These are phyloP conservation scores for Anabacerthia variegaticeps DNA, from an alignment of 2,797 vertebrate genomes.

Conservation along the genomic window DNA sequence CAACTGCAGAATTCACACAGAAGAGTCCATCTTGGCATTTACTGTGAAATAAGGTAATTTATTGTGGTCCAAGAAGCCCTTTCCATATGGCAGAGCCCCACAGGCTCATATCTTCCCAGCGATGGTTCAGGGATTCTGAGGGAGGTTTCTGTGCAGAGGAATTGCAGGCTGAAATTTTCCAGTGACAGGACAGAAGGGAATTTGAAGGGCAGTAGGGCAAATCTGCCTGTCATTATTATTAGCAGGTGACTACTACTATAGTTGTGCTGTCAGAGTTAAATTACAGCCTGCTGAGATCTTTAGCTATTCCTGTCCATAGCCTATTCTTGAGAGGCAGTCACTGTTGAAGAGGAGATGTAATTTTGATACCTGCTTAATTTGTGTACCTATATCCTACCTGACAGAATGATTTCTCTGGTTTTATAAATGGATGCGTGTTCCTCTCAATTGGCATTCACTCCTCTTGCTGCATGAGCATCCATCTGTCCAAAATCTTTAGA, in stretches of 20 bases:
- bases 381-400: slow-evolving; percentile 43
- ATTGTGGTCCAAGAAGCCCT: neutral
- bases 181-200: neutral
- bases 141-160: neutral
- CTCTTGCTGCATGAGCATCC: slow-evolving; percentile 10
- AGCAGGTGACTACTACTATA: slow-evolving; percentile 19
- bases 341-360: slow-evolving; percentile 33
- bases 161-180: neutral
- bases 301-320: neutral
- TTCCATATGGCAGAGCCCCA: rapidly evolving
- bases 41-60: neutral
- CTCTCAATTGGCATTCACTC: slow-evolving; percentile 53
- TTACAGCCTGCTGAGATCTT: slow-evolving; percentile 33
- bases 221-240: slow-evolving; percentile 25
- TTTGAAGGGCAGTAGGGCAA: slow-evolving; percentile 9
- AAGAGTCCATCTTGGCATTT: neutral
- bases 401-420: slow-evolving; percentile 60
- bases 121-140: neutral
- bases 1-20: neutral
- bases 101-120: rapidly evolving
- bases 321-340: slow-evolving; percentile 38
- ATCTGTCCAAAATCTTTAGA: slow-evolving; percentile 56
- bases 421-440: slow-evolving; percentile 16
- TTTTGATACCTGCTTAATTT: slow-evolving; percentile 73
- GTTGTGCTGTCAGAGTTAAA: slow-evolving; percentile 55